These are phyloP conservation scores for Buceros bicornis DNA, from an alignment of 2,797 vertebrate genomes.

Conservation along the genomic window DNA sequence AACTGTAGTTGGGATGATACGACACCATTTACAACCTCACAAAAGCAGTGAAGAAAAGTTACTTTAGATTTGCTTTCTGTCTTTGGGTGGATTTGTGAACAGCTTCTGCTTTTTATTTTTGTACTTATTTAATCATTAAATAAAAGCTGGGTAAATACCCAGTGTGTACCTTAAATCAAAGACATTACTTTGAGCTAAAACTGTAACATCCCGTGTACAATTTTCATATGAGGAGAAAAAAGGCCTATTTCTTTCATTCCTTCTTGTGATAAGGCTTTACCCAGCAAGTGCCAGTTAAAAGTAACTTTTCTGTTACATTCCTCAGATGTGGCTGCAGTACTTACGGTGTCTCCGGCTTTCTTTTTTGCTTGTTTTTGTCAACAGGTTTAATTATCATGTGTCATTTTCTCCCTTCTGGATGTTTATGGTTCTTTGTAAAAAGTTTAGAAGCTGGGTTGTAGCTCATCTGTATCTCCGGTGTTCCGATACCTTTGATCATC, in stretches of 20 bases:
- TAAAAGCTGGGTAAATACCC: not conserved
- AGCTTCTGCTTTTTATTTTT: not conserved
- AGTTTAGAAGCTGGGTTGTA: not conserved
- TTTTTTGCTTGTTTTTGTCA: not conserved
- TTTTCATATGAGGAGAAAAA: not conserved
- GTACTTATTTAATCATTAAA: not conserved
- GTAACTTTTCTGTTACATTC: not conserved
- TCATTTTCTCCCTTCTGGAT: not conserved
- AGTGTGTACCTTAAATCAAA: not conserved
- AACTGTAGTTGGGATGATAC: not conserved
- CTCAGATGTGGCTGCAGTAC: not conserved
- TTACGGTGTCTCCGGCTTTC: not conserved
- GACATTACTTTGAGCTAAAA: not conserved
- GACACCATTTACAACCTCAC: not conserved
- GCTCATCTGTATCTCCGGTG: not conserved
- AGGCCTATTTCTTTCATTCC: conserved; percentile 8
- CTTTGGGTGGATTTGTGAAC: not conserved
- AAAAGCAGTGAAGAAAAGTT: not conserved
- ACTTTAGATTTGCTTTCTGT: not conserved
- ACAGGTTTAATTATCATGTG: not conserved
- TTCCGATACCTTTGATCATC: not conserved
- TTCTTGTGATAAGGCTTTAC: not conserved
- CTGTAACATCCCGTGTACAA: not conserved
- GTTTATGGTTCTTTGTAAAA: not conserved
- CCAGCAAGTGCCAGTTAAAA: not conserved